Percentiles rank a stretch among this genome's conserved stretches.
These are phyloP conservation scores for Drosophila antonietae DNA, from an alignment of 2,888 invertebrate genomes.

Conservation along the genomic window DNA sequence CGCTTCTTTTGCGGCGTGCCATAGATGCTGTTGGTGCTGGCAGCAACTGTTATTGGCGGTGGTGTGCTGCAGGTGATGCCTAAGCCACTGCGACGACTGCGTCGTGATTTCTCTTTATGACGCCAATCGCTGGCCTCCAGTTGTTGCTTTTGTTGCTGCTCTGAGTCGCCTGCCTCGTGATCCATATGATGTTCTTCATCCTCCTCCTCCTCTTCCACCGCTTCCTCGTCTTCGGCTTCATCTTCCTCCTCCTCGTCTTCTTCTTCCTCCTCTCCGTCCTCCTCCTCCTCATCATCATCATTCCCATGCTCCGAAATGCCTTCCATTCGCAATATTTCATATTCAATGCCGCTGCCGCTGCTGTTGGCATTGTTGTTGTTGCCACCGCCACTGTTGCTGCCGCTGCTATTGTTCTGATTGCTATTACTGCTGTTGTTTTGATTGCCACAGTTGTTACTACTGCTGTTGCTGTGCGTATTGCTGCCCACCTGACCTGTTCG, in stretches of 20 bases:
- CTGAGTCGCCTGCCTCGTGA: slow-evolving; percentile 9
- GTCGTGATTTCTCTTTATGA: slow-evolving; percentile 48
- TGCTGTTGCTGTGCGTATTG: not conserved
- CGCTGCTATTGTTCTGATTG: slow-evolving; percentile 1
- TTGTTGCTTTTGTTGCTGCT: slow-evolving; percentile 13
- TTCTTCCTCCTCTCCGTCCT: slow-evolving; percentile 21
- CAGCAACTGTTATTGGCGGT: slow-evolving; percentile 3
- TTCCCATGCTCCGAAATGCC: slow-evolving; percentile 86
- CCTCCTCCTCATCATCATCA: slow-evolving; percentile 73
- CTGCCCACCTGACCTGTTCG: not conserved
- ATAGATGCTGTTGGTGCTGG: slow-evolving; percentile 55
- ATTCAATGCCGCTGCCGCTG: slow-evolving; percentile 85
- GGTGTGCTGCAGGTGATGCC: slow-evolving; percentile 24
- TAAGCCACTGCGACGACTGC: slow-evolving; percentile 48
- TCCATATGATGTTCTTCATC: slow-evolving; percentile 25
- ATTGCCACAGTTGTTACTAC: slow-evolving; percentile 5
- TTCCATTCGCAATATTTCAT: slow-evolving; percentile 93
- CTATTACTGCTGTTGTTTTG: slow-evolving; percentile 42
- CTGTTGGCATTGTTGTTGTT: slow-evolving; percentile 16
- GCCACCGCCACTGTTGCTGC: not conserved
- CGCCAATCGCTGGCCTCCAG: slow-evolving; percentile 24
- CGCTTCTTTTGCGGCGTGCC: slow-evolving; percentile 92
- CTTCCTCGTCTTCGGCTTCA: slow-evolving; percentile 1
- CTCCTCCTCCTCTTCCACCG: not conserved
- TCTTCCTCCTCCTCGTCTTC: slow-evolving; percentile 5